Evolutionary conservation across 92 coral and sea anemone species (phyloP), one percentile per base, ranked within the genome.

Genomic region (Epizoanthus fatuus): DNA sequence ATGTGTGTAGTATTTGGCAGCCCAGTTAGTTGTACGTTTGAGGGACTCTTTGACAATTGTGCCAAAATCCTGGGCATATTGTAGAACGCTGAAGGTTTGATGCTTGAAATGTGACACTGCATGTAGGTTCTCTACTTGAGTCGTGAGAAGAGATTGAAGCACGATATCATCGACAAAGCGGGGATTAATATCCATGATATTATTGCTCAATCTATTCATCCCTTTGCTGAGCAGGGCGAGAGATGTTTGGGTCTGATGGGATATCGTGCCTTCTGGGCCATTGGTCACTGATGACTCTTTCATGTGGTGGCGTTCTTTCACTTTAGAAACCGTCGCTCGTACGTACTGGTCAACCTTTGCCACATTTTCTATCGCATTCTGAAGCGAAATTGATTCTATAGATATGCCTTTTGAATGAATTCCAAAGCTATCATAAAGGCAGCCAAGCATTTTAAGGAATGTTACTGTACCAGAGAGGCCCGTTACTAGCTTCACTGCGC

Each of bases 61-160:
- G 47, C 92, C 94, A 54, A 87, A 90, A 80, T 90, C 93, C 69
- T 73, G 81, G 39, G 93, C 92, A 74, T 93, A 93, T 56, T 87
- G 84, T 39, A 93, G 86, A 13, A 75, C 88, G 76, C 90, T 90
- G 78, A 93, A 93, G 10, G 96, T 93, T 54, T 90, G 87, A 54
- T 86, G 90, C 81, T 90, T 90, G 69, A 90, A 87, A 78, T 93
- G 93, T 20, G 92, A 90, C 20, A 93, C 93, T 3, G 92, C 92
- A 80, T 90, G 96, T 10, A 90, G 81, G 83, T 90, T 93, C 52
- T 93, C 90, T 55, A 90, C 93, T 69, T 47, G 74, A 14, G 90
- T 83, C 1, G 96, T 90, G 14, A 90, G 85, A 32, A 90, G 89
- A 29, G 93, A 65, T 55, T 47, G 12, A 47, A 91, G 84, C 3